Evolutionary conservation across 2,888 invertebrate genomes (phyloP).

Genomic region (Eretmocerus hayati): DNA sequence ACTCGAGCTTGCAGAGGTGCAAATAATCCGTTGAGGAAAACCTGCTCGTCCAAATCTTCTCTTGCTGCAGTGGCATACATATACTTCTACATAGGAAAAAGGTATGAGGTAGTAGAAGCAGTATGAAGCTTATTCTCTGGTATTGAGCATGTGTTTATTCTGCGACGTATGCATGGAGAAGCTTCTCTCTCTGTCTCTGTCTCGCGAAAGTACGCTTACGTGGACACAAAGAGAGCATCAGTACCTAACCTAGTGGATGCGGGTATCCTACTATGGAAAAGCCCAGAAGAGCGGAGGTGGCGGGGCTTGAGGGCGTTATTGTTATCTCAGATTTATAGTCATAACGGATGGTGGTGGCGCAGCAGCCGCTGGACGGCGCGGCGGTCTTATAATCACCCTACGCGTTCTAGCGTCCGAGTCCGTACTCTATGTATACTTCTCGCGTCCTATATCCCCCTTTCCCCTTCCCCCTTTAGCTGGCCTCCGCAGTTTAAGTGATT

Average conservation of each 20-base stretch:
- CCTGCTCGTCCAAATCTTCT: too few relatives aligned
- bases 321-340: conserved; percentile 49
- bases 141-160: too few relatives aligned
- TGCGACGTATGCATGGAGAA: too few relatives aligned
- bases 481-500: conserved; percentile 47
- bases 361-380: conserved; percentile 42
- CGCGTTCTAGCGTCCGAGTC: conserved; percentile 28
- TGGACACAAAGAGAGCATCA: conserved; percentile 18
- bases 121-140: too few relatives aligned
- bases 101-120: too few relatives aligned
- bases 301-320: conserved; percentile 39
- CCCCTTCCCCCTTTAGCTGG: conserved; percentile 30
- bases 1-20: too few relatives aligned
- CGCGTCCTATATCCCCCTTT: conserved; percentile 20
- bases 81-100: too few relatives aligned
- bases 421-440: conserved; percentile 15
- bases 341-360: conserved; percentile 45
- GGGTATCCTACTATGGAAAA: too few relatives aligned
- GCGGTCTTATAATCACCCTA: conserved; percentile 48
- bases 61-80: too few relatives aligned
- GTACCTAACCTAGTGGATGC: conserved; percentile 20
- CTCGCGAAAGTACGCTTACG: conserved; percentile 15
- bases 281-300: conserved; percentile 21
- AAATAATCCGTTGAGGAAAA: too few relatives aligned
- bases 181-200: too few relatives aligned